Evolutionary conservation across 2,888 invertebrate species (phyloP), one percentile per base, ranked within the genome.

Genomic region (Dorcus parallelipipedus): DNA sequence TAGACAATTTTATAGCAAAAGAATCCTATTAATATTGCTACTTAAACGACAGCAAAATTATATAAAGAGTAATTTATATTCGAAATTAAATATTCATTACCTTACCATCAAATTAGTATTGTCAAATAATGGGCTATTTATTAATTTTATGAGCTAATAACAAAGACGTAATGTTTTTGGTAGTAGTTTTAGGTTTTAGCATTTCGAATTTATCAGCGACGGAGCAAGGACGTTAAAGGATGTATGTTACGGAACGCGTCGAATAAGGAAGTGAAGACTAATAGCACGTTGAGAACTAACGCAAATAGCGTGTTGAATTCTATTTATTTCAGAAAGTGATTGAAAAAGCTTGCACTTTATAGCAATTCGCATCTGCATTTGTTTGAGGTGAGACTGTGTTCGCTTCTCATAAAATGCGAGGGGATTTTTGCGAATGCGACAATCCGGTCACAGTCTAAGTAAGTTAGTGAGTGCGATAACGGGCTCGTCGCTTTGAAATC

Each of bases 401-500:
- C 48, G 42, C 49, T 10, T 17, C 38, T 38, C 43, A 52, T 58
- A 57, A 56, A 58, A 61, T 48, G 54, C 52, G 58, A 48, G 39
- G 43, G 10, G 42, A 42, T 42, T 42, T 10, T 33, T 33, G 26
- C 26, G 26, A 33, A 33, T 14, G 38, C 52, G 38, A 52, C 52
- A 38, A 50, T 23, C 23, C 50, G 23, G 17, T 67, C 69, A 71
- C 70, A 67, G 64, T 70, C 71, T 71, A 58, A 63, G 54, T 58
- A 58, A 64, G 61, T 47, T 62, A 65, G 67, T 64, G 67, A 64
- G 70, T 65, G 71, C 70, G 74, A 74, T 74, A 74, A 74, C 73
- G 73, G 71, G 67, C 69, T 70, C 71, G 69, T 70, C 70, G 70
- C 73, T 74, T 74, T 73, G 73, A 73, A 73, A 73, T 74, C 73